A percentile compares a stretch with the other conserved stretches of the same genome.
Conservation (phyloP, 2,797 vertebrate species). For the Spinibarbus caldwelli region DNA sequence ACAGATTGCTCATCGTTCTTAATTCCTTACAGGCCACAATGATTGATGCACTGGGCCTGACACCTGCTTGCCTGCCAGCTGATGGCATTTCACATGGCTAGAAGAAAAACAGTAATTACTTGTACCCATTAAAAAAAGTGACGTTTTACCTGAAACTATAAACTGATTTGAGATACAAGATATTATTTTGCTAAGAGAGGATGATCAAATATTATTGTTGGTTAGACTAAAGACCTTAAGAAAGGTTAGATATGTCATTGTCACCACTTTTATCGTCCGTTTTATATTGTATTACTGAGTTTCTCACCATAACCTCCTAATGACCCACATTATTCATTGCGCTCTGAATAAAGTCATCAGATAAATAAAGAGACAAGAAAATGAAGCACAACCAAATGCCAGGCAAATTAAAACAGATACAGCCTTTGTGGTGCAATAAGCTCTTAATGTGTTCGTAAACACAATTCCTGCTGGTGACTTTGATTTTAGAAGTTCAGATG, state of each 20-base stretch:
- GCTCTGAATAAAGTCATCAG: neutral
- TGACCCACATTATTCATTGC: slow-evolving; percentile 22
- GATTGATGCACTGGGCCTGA: no score
- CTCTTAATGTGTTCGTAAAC: neutral
- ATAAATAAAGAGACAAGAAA: slow-evolving; percentile 10
- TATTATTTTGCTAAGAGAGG: slow-evolving; percentile 53
- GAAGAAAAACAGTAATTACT: slow-evolving; percentile 67
- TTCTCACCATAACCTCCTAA: slow-evolving; percentile 1
- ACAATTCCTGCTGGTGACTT: neutral
- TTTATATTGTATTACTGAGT: slow-evolving; percentile 2
- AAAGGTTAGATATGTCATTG: slow-evolving; percentile 29
- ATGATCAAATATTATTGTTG: slow-evolving; percentile 43
- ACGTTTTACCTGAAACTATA: neutral
- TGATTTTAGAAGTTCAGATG: neutral
- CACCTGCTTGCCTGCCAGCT: no score
- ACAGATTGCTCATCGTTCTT: slow-evolving; percentile 58
- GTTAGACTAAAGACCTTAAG: slow-evolving; percentile 27
- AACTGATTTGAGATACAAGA: slow-evolving; percentile 69
- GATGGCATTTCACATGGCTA: slow-evolving; percentile 75
- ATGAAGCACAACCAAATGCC: slow-evolving; percentile 9
- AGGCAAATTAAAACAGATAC: neutral
- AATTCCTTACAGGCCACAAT: slow-evolving; percentile 68
- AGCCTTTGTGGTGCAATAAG: neutral
- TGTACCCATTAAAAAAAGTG: slow-evolving; percentile 68
- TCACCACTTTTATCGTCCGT: slow-evolving; percentile 17